Evolutionary conservation across 2,113 vertebrate species (phyloP), one percentile per base, ranked within the genome.

Genomic region (Zapornia atra): DNA sequence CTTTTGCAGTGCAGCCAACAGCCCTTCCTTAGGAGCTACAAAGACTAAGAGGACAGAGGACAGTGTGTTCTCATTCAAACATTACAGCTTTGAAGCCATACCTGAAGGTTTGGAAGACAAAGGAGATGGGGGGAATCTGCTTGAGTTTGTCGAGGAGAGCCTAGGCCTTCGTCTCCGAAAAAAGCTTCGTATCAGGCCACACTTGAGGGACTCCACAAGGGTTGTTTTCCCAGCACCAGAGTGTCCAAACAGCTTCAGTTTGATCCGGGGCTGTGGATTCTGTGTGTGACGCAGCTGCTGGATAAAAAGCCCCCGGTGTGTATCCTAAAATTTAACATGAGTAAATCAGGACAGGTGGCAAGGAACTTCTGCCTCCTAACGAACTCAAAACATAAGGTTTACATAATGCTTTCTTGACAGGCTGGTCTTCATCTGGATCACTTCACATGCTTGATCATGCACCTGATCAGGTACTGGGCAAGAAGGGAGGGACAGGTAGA

Each of bases 191-290:
- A 99, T 97, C 88, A 99, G 99, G 63, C 99, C 99, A 1, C 99
- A 99, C 73, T 99, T 99, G 68, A 99, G 98, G 29, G 99, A 99
- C 86, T 99, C 99, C 78, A 99, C 98, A 5, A 99, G 98, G 2
- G 98, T 98, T 77, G 99, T 99, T 88, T 99, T 99, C 38, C 99
- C 99, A 2, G 99, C 84, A 1, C 98, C 98, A 0, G 98, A 98
- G 87, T 99, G 98, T 53, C 99, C 99, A 12, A 99, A 99, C 75
- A 99, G 96, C 95, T 99, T 99, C 50, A 99, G 98, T 89, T 99
- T 99, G 96, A 99, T 98, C 48, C 99, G 96, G 2, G 98, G 98
- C 92, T 99, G 99, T 0, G 98, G 97, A 20, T 97, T 99, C 97
- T 99, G 99, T 0, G 98, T 98, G 90, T 98, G 98, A 48, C 99